phyloP scores from a whole-genome alignment of 1,140 invertebrate genomes.

The Pseudomyrmex gracilis region DNA sequence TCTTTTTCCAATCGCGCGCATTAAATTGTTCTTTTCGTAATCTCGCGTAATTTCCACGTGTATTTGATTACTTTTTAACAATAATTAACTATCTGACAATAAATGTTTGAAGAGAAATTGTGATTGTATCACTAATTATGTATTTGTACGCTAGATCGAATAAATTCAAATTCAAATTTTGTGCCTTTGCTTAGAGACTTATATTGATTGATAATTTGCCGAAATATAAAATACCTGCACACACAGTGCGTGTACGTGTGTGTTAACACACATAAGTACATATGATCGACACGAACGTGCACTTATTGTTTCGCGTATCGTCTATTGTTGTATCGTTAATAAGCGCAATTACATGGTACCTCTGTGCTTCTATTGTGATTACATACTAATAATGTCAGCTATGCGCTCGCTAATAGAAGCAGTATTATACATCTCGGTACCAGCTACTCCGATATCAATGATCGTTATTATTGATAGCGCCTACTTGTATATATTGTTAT shows the following conservation, averaged over 20 bases:
- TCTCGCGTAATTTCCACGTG: not conserved
- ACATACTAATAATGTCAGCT: conserved; percentile 38
- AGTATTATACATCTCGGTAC: conserved; percentile 19
- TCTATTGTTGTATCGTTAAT: conserved; percentile 52
- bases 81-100: too few relatives aligned
- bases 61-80: too few relatives aligned
- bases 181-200: too few relatives aligned
- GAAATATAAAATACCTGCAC: not conserved
- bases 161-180: too few relatives aligned
- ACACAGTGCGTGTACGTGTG: not conserved
- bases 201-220: not conserved
- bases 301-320: not conserved
- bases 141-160: too few relatives aligned
- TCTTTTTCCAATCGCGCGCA: conserved; percentile 16
- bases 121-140: too few relatives aligned
- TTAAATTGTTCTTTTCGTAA: conserved; percentile 12
- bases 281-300: not conserved
- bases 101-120: too few relatives aligned
- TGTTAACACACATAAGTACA: not conserved
- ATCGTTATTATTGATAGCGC: conserved; percentile 30
- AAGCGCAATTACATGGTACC: conserved; percentile 44
- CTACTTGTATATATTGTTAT: not conserved
- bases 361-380: conserved; percentile 33
- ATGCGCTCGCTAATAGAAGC: conserved; percentile 31
- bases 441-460: not conserved